phyloP scores from a whole-genome alignment of 1,140 invertebrate species.

The Magallana ariakensis region DNA sequence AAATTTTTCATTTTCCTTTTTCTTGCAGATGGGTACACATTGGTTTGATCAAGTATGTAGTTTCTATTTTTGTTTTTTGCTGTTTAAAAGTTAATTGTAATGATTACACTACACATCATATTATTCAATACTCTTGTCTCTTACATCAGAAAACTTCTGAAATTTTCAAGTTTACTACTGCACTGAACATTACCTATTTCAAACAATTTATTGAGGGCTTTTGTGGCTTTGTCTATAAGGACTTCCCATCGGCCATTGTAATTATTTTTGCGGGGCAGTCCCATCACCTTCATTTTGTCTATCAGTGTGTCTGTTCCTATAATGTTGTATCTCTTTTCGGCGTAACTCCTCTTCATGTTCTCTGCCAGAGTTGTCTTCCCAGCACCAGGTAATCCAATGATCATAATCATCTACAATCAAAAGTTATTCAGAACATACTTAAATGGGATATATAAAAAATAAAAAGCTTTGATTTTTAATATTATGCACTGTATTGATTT shows the following conservation, averaged over 20 bases:
- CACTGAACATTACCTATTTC: constrained; percentile 82
- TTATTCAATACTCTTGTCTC: no score
- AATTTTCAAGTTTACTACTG: no score
- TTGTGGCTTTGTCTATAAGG: constrained; percentile 90
- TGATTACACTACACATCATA: not conserved
- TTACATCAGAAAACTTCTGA: no score
- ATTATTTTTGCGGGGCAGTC: constrained; percentile 85
- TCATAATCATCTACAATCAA: constrained; percentile 87
- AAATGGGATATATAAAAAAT: no score
- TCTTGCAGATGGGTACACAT: constrained; percentile 95
- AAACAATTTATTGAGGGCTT: constrained; percentile 90
- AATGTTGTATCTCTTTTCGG: constrained; percentile 90
- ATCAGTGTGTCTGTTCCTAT: constrained; percentile 91
- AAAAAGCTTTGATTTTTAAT: no score
- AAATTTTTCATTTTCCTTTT: constrained; percentile 96
- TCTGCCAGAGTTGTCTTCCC: constrained; percentile 95
- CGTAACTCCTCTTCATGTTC: constrained; percentile 85
- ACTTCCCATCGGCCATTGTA: constrained; percentile 90
- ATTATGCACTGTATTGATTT: no score
- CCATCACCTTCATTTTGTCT: constrained; percentile 93
- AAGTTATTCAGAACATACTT: not conserved
- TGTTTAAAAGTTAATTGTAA: constrained; percentile 71
- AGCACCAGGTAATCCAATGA: constrained; percentile 92
- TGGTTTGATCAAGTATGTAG: constrained; percentile 97
- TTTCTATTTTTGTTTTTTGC: constrained; percentile 88